phyloP scores from a whole-genome alignment of 2,888 invertebrate genomes.

The Oscheius sp. region DNA sequence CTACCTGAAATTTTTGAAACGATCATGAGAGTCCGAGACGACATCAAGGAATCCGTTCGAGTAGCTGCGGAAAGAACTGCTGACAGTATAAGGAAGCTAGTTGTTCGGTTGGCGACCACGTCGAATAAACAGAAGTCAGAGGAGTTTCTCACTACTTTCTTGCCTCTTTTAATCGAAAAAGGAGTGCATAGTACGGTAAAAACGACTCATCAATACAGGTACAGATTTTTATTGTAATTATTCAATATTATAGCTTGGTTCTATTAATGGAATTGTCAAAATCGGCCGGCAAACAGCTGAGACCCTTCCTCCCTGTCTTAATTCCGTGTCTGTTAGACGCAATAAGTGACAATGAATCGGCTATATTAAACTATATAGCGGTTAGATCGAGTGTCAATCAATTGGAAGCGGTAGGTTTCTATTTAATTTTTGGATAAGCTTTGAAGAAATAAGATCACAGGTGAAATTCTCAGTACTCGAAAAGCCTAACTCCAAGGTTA shows the following conservation, averaged over 20 bases:
- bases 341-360: conserved; percentile 80
- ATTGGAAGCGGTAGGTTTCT: conserved; percentile 78
- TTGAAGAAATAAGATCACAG: no score
- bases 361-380: conserved; percentile 82
- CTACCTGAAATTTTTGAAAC: conserved; percentile 81
- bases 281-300: conserved; percentile 80
- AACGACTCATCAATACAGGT: conserved; percentile 46
- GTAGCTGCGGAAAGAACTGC: conserved; percentile 72
- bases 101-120: conserved; percentile 41
- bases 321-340: conserved; percentile 86
- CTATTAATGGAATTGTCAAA: conserved; percentile 86
- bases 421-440: no score
- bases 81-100: conserved; percentile 71
- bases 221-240: conserved; percentile 4
- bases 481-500: no score
- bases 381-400: conserved; percentile 79
- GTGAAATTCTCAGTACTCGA: no score
- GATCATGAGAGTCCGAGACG: conserved; percentile 90
- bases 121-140: conserved; percentile 42
- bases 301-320: conserved; percentile 82
- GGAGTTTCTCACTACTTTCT: conserved; percentile 38
- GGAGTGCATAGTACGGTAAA: conserved; percentile 51
- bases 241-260: conserved; percentile 77
- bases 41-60: conserved; percentile 79
- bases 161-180: conserved; percentile 53